Evolutionary conservation across 2,888 invertebrate genomes (phyloP), one percentile per base, ranked within the genome.

Genomic region (Melitaea athalia): DNA sequence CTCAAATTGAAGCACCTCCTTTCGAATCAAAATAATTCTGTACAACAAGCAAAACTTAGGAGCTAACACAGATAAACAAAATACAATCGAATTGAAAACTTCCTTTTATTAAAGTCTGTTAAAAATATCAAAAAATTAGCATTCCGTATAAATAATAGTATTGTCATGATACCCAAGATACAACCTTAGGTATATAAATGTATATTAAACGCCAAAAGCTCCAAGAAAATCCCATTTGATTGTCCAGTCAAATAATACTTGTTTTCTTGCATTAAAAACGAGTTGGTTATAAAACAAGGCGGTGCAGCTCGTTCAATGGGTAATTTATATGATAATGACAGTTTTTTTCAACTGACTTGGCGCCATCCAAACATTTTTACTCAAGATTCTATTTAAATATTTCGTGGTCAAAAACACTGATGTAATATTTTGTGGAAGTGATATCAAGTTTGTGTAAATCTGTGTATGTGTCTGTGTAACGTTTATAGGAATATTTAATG

Each of bases 271-370:
- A n/a, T 55, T 55, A 8, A 55, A n/a, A 31, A n/a, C 55, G 55
- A 17, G n/a, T 33, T 10, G 10, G 33, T 55, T 14, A n/a, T 55
- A 55, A 55, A 55, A 33, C 55, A 33, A 55, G 33, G 55, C 31
- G n/a, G 33, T 12, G 12, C 55, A 38, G n/a, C 55, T 55, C 55
- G 55, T 74, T 69, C 70, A 70, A 75, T 73, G 61, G 69, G 55
- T 70, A 75, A 68, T 77, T 76, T 74, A 67, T 76, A 76, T 77
- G 77, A 71, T 76, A 76, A 77, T 76, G 70, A 68, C 72, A 64
- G 71, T 74, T 72, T 55, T 55, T 55, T 55, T 67, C 45, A 74
- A 72, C 63, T 64, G 60, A 71, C 64, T 64, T 71, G 75, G 74
- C 72, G 77, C 77, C 75, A 65, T 71, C 71, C 72, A 57, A 52